Evolutionary conservation across 2,888 invertebrate species (phyloP).

Genomic region (Tenthredo livida): DNA sequence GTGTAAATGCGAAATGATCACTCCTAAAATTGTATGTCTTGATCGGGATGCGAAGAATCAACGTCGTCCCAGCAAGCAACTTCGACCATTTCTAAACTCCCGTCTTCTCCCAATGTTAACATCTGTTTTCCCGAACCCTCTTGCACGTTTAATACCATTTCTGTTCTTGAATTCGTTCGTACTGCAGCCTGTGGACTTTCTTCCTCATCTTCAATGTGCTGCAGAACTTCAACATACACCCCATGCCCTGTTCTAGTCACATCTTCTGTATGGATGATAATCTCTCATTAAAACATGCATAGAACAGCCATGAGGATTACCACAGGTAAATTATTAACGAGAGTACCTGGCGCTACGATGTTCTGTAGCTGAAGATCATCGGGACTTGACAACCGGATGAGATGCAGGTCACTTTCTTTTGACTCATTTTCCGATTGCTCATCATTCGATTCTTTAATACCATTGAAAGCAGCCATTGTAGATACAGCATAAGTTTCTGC

Average conservation of each 20-base stretch:
- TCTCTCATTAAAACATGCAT: not conserved
- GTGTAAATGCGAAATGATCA: not conserved
- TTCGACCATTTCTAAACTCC: slow-evolving; percentile 74
- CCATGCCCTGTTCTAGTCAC: slow-evolving; percentile 57
- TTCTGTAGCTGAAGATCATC: slow-evolving; percentile 62
- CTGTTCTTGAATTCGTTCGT: not conserved
- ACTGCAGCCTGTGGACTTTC: slow-evolving; percentile 52
- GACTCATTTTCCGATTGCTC: slow-evolving; percentile 1
- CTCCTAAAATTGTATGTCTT: slow-evolving; percentile 54
- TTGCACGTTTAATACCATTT: slow-evolving; percentile 58
- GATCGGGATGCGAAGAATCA: slow-evolving; percentile 52
- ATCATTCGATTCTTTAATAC: slow-evolving; percentile 27
- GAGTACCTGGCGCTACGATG: slow-evolving; percentile 60
- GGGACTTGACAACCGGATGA: slow-evolving; percentile 61
- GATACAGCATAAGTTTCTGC: not conserved
- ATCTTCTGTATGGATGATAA: slow-evolving; percentile 56
- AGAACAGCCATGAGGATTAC: not conserved
- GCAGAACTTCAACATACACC: slow-evolving; percentile 64
- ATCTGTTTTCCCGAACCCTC: slow-evolving; percentile 68
- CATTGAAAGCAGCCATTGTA: not conserved
- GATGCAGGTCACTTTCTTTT: slow-evolving; percentile 52
- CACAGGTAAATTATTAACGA: not conserved
- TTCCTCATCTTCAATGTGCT: slow-evolving; percentile 61
- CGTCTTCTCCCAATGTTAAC: slow-evolving; percentile 74
- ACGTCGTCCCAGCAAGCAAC: slow-evolving; percentile 66